A percentile compares a stretch with the other conserved stretches of the same genome.
These are phyloP conservation scores for Vanessa atalanta DNA, from an alignment of 1,140 invertebrate species.

Conservation along the genomic window DNA sequence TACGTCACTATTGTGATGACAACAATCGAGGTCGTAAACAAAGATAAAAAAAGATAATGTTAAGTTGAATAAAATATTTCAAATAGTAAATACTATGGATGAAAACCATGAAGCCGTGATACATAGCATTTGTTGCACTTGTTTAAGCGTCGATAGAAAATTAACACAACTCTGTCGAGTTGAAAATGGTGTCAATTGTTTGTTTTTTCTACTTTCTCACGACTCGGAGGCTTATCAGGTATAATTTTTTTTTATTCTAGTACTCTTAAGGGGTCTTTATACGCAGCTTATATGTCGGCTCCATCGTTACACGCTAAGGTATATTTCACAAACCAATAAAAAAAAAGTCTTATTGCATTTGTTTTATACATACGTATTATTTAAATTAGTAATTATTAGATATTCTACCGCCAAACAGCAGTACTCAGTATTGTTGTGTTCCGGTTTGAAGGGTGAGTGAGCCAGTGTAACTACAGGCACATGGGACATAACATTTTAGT, in stretches of 20 bases:
- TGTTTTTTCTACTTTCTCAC: slow-evolving; percentile 56
- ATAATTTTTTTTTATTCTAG: neutral
- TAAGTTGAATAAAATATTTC: neutral
- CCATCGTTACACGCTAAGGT: too few relatives aligned
- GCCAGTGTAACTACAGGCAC: too few relatives aligned
- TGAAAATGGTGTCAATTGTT: slow-evolving; percentile 57
- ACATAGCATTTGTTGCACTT: slow-evolving; percentile 60
- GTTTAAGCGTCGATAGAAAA: slow-evolving; percentile 57
- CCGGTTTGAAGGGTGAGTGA: too few relatives aligned
- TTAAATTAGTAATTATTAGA: too few relatives aligned
- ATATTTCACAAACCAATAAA: too few relatives aligned
- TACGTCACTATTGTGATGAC: neutral
- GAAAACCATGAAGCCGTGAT: neutral
- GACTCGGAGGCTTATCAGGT: slow-evolving; percentile 63
- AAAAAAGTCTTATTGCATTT: too few relatives aligned
- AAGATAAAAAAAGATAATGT: neutral
- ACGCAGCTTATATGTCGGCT: too few relatives aligned
- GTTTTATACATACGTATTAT: too few relatives aligned
- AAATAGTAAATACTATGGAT: neutral
- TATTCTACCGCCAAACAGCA: too few relatives aligned
- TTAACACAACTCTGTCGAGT: slow-evolving; percentile 55
- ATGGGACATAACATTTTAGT: too few relatives aligned
- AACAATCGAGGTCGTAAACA: neutral
- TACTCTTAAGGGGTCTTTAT: too few relatives aligned
- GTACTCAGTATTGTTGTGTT: too few relatives aligned